Conservation (phyloP, 2,888 invertebrate species). For the Drosophila greeni region DNA sequence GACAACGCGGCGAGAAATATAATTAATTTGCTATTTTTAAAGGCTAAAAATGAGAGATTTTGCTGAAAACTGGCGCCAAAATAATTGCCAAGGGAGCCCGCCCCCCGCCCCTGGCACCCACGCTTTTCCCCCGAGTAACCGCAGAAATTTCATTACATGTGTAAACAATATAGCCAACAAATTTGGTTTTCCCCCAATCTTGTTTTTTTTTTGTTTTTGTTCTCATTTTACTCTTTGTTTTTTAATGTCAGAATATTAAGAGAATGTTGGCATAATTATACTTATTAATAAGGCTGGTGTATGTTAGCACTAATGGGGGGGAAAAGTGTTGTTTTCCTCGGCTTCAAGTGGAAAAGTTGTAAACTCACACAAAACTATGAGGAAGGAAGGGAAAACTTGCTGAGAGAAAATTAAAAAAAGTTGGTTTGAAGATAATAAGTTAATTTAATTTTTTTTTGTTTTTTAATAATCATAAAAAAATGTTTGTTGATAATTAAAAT, state of each 20-base stretch:
- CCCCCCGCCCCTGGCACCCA: background rate
- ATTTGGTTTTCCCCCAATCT: constrained; percentile 30
- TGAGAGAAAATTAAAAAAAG: too few relatives aligned
- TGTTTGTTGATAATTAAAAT: too few relatives aligned
- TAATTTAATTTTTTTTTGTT: too few relatives aligned
- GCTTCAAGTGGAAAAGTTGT: background rate
- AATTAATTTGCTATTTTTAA: constrained; percentile 58
- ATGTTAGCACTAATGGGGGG: constrained; percentile 19
- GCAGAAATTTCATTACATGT: constrained; percentile 66
- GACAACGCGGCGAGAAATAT: constrained; percentile 40
- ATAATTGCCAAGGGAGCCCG: constrained; percentile 38
- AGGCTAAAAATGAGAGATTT: constrained; percentile 48
- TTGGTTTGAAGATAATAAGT: too few relatives aligned
- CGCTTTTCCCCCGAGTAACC: constrained; percentile 44
- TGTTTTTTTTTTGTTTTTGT: too few relatives aligned
- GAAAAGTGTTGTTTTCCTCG: constrained; percentile 1
- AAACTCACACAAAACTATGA: too few relatives aligned
- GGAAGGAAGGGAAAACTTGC: too few relatives aligned
- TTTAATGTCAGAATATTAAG: constrained; percentile 10
- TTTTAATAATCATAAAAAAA: too few relatives aligned
- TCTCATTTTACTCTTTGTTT: background rate
- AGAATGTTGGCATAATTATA: constrained; percentile 22
- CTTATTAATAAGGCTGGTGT: constrained; percentile 21
- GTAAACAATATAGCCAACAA: constrained; percentile 56
- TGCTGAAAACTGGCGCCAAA: constrained; percentile 37